Evolutionary conservation across 1,140 invertebrate species (phyloP).

Genomic region (Ips typographus): DNA sequence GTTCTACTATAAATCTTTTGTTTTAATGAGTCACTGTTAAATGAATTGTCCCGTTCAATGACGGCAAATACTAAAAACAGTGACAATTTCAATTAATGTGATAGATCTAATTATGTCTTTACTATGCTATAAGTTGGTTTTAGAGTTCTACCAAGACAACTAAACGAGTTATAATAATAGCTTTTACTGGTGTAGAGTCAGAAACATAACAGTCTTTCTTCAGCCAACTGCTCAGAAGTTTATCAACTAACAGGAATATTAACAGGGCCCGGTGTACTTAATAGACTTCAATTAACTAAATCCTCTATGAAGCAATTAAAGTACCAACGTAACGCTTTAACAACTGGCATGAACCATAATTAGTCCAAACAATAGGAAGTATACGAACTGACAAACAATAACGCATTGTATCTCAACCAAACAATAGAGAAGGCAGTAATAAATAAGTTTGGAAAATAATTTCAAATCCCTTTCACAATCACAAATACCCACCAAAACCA

Average conservation of each 20-base stretch:
- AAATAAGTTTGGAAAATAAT: conserved; percentile 21
- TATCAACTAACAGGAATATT: neutral
- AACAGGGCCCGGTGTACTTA: neutral
- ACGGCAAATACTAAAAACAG: too few species aligned
- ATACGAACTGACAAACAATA: conserved; percentile 30
- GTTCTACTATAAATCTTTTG: too few species aligned
- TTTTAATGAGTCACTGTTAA: too few species aligned
- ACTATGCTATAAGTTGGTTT: too few species aligned
- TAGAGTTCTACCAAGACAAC: too few species aligned
- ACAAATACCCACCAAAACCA: conserved; percentile 39
- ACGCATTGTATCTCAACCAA: conserved; percentile 18
- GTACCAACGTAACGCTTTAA: neutral
- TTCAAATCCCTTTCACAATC: neutral
- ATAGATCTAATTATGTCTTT: too few species aligned
- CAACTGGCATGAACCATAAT: conserved; percentile 13
- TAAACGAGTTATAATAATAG: too few species aligned
- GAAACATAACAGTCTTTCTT: too few species aligned
- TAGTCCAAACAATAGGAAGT: conserved; percentile 33
- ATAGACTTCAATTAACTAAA: neutral
- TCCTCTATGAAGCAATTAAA: conserved; percentile 7
- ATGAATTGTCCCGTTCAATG: too few species aligned
- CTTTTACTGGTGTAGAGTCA: too few species aligned
- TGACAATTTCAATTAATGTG: too few species aligned
- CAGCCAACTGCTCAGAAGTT: too few species aligned
- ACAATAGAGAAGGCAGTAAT: conserved; percentile 22